Evolutionary conservation across 2,113 vertebrate species (phyloP).

Genomic region (Rhineura floridana): DNA sequence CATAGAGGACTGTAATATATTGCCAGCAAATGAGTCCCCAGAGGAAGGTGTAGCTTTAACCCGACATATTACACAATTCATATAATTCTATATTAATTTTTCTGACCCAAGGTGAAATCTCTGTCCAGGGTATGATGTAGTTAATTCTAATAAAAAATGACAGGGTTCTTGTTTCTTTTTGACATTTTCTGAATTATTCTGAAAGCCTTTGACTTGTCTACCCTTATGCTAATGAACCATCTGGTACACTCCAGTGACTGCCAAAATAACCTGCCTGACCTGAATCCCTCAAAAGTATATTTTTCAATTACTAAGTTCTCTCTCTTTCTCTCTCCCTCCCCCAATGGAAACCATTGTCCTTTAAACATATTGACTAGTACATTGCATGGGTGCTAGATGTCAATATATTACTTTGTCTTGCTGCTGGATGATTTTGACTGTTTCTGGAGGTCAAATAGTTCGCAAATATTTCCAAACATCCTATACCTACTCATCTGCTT

Average conservation of each 20-base stretch:
- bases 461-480: neutral
- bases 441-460: neutral
- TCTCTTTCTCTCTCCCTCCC: slow-evolving; percentile 60
- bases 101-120: slow-evolving; percentile 93
- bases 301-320: slow-evolving; percentile 91
- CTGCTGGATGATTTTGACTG: slow-evolving; percentile 13
- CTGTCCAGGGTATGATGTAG: slow-evolving; percentile 80
- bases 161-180: slow-evolving; percentile 86
- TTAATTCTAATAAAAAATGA: slow-evolving; percentile 90
- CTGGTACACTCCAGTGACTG: slow-evolving; percentile 85
- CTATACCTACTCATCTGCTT: neutral
- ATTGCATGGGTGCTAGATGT: slow-evolving; percentile 73
- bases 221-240: slow-evolving; percentile 88
- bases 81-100: slow-evolving; percentile 94
- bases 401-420: slow-evolving; percentile 9
- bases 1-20: slow-evolving; percentile 79
- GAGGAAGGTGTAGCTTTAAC: slow-evolving; percentile 83
- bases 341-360: slow-evolving; percentile 84
- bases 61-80: slow-evolving; percentile 79
- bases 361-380: slow-evolving; percentile 76
- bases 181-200: slow-evolving; percentile 85
- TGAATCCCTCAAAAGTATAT: slow-evolving; percentile 82
- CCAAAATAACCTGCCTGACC: slow-evolving; percentile 73
- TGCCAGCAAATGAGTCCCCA: slow-evolving; percentile 86
- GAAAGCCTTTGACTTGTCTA: slow-evolving; percentile 82